Evolutionary conservation across 2,888 invertebrate species (phyloP).

Genomic region (Hemithea aestivaria): DNA sequence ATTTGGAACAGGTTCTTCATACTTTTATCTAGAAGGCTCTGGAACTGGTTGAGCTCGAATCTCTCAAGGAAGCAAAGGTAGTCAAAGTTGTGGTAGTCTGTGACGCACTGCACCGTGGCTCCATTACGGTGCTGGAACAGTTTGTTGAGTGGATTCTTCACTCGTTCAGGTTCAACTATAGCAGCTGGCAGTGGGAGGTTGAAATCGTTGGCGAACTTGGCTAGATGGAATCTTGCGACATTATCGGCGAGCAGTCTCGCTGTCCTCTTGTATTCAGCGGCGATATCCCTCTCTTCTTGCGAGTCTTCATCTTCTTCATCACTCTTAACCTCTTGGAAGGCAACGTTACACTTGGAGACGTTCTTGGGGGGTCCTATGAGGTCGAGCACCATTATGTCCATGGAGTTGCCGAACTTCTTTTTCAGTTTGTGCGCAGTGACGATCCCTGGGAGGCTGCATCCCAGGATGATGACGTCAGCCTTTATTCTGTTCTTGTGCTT

Average conservation of each 20-base stretch:
- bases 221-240: conserved; percentile 47
- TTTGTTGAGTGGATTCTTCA: conserved; percentile 41
- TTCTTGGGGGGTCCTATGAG: conserved; percentile 29
- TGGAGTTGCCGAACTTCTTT: conserved; percentile 58
- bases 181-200: conserved; percentile 52
- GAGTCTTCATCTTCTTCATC: conserved; percentile 22
- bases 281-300: background rate
- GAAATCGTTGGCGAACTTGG: conserved; percentile 52
- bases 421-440: conserved; percentile 67
- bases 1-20: conserved; percentile 55
- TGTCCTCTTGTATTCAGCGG: conserved; percentile 19
- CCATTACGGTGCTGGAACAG: conserved; percentile 60
- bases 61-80: conserved; percentile 55
- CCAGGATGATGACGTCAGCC: conserved; percentile 66
- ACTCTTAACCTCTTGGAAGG: conserved; percentile 37
- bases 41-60: conserved; percentile 66
- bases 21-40: conserved; percentile 48
- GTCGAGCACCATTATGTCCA: conserved; percentile 65
- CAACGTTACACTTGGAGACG: conserved; percentile 49
- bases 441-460: conserved; percentile 66
- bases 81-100: conserved; percentile 55
- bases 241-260: conserved; percentile 38
- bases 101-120: conserved; percentile 40
- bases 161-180: conserved; percentile 42
- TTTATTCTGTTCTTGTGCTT: conserved; percentile 37